A percentile compares a stretch with the other conserved stretches of the same genome.
Conservation (phyloP, 2,888 invertebrate genomes). For the Metalampra italica region DNA sequence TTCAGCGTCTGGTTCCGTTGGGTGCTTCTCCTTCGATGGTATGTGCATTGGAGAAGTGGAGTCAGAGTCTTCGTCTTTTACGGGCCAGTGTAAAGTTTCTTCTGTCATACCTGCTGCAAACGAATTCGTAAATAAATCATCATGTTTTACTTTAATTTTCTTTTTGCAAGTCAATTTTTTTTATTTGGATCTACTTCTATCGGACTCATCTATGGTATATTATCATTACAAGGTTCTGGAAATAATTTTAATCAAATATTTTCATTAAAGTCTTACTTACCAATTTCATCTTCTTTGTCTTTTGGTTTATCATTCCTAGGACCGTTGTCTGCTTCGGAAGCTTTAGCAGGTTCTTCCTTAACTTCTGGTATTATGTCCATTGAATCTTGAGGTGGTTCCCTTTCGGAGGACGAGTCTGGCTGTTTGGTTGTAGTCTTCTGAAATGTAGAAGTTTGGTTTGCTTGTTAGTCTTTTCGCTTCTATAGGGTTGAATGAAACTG, state of each 20-base stretch:
- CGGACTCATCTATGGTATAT: too few species aligned
- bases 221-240: too few species aligned
- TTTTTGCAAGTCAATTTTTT: background rate
- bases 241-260: too few species aligned
- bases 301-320: slow-evolving; percentile 58
- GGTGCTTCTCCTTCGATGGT: slow-evolving; percentile 51
- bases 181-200: too few species aligned
- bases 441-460: slow-evolving; percentile 13
- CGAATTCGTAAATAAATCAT: background rate
- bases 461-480: too few species aligned
- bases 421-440: slow-evolving; percentile 67
- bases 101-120: slow-evolving; percentile 49
- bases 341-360: slow-evolving; percentile 52
- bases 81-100: slow-evolving; percentile 60
- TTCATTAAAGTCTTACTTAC: slow-evolving; percentile 29
- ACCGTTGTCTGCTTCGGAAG: slow-evolving; percentile 37
- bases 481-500: too few species aligned
- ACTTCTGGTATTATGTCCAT: slow-evolving; percentile 51
- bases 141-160: background rate
- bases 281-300: slow-evolving; percentile 51
- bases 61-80: slow-evolving; percentile 57
- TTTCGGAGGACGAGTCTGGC: slow-evolving; percentile 66
- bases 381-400: slow-evolving; percentile 47
- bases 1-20: slow-evolving; percentile 40
- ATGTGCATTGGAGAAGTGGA: slow-evolving; percentile 46